Conservation (phyloP, 2,113 vertebrate genomes). For the Pollimyrus isidori region DNA sequence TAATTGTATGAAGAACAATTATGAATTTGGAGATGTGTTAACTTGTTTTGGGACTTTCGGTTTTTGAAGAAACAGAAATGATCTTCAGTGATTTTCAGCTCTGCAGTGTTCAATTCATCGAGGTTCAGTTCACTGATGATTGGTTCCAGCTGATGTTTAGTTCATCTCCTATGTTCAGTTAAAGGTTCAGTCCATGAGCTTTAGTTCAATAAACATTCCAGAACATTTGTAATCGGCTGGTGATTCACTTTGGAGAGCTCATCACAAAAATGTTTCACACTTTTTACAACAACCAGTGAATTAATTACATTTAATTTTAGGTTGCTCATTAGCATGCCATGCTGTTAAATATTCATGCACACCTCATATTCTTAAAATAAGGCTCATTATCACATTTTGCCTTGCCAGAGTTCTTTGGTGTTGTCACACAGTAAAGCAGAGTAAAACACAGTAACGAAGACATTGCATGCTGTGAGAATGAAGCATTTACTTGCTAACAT, state of each 20-base stretch:
- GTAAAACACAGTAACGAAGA: slow-evolving; percentile 35
- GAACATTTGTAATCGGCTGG: neutral
- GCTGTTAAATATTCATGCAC: slow-evolving; percentile 60
- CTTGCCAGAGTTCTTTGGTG: slow-evolving; percentile 53
- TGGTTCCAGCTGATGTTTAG: neutral
- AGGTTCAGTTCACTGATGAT: neutral
- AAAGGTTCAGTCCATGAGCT: neutral
- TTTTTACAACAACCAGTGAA: slow-evolving; percentile 18
- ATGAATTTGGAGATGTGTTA: neutral
- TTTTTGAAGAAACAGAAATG: neutral
- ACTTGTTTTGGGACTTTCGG: neutral
- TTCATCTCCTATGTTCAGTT: neutral
- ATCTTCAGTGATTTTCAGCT: neutral
- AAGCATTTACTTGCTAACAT: slow-evolving; percentile 7
- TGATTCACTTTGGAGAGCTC: slow-evolving; percentile 7
- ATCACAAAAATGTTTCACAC: slow-evolving; percentile 37
- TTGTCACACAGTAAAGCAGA: slow-evolving; percentile 50
- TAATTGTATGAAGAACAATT: neutral
- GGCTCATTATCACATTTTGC: slow-evolving; percentile 59
- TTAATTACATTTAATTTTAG: slow-evolving; percentile 35
- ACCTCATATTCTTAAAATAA: slow-evolving; percentile 62
- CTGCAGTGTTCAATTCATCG: neutral
- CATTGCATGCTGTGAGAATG: slow-evolving; percentile 31
- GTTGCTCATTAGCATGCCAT: slow-evolving; percentile 42
- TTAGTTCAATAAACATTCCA: slow-evolving; percentile 7